Conservation (phyloP, 1,140 invertebrate species). For the Macrotrachela quadricornifera region DNA sequence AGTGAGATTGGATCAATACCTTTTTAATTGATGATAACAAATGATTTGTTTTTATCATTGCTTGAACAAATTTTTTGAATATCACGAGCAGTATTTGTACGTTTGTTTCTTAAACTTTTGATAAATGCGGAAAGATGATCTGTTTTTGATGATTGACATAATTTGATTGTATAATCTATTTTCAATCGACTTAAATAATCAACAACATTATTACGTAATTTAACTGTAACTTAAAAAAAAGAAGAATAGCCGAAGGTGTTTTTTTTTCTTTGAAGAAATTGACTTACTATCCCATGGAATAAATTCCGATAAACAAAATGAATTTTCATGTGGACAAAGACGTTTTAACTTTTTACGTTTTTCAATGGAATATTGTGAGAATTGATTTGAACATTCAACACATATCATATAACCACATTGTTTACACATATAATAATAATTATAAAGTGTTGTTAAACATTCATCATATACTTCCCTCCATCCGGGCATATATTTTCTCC, state of each 20-base stretch:
- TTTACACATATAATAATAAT: constrained; percentile 87
- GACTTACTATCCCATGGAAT: not conserved
- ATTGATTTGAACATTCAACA: constrained; percentile 64
- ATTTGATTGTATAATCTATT: too few species aligned
- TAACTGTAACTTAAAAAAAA: too few species aligned
- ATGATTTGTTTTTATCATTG: constrained; percentile 58
- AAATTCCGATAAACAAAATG: not conserved
- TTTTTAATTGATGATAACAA: constrained; percentile 96
- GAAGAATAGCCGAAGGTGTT: too few species aligned
- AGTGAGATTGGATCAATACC: constrained; percentile 92
- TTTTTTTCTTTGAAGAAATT: too few species aligned
- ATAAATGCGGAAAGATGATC: not conserved
- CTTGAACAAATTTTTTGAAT: constrained; percentile 26
- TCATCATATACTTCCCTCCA: constrained; percentile 93
- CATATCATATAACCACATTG: constrained; percentile 94
- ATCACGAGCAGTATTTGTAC: constrained; percentile 36
- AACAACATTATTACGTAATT: too few species aligned
- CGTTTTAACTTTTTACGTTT: not conserved
- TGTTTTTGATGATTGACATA: not conserved
- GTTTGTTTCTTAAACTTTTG: not conserved
- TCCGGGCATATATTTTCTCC: constrained; percentile 79
- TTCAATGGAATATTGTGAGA: constrained; percentile 8
- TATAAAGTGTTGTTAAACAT: constrained; percentile 87
- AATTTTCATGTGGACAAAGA: not conserved
- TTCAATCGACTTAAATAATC: too few species aligned